These are phyloP conservation scores for Bombylius major DNA, from an alignment of 2,888 invertebrate genomes.

Conservation along the genomic window DNA sequence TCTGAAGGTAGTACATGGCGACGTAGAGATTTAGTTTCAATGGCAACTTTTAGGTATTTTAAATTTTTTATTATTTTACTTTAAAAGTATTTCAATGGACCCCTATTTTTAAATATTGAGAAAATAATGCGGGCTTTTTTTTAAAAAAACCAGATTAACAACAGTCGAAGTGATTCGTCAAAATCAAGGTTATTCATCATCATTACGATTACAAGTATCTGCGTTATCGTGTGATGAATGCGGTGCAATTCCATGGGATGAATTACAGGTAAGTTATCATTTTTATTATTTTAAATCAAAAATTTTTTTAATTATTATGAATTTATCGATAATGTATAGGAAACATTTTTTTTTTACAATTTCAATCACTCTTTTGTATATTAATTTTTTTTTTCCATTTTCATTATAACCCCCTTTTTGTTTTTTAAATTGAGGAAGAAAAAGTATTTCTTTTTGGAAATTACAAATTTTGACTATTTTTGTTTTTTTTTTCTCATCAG, in stretches of 20 bases:
- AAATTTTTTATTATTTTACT: too few species aligned
- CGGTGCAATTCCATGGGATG: constrained; percentile 82
- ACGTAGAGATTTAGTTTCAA: constrained; percentile 60
- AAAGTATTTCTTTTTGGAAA: too few species aligned
- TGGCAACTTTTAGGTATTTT: constrained; percentile 35
- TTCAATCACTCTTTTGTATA: constrained; percentile 3
- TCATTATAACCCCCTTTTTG: too few species aligned
- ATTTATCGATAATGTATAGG: not conserved
- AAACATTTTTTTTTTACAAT: not conserved
- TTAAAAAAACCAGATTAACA: constrained; percentile 44
- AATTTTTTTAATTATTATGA: constrained; percentile 5
- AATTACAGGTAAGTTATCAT: constrained; percentile 63
- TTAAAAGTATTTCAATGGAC: too few species aligned
- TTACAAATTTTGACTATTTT: too few species aligned
- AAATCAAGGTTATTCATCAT: constrained; percentile 51
- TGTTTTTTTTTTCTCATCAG: too few species aligned
- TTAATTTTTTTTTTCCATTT: constrained; percentile 17
- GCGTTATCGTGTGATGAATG: constrained; percentile 71
- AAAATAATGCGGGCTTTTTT: too few species aligned
- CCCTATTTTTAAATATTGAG: too few species aligned
- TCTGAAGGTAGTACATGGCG: constrained; percentile 68
- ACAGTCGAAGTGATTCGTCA: constrained; percentile 63
- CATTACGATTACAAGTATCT: constrained; percentile 54
- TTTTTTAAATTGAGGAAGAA: too few species aligned
- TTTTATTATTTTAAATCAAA: constrained; percentile 1